These are phyloP conservation scores for Orthosia gracilis DNA, from an alignment of 2,888 invertebrate genomes.

Conservation along the genomic window DNA sequence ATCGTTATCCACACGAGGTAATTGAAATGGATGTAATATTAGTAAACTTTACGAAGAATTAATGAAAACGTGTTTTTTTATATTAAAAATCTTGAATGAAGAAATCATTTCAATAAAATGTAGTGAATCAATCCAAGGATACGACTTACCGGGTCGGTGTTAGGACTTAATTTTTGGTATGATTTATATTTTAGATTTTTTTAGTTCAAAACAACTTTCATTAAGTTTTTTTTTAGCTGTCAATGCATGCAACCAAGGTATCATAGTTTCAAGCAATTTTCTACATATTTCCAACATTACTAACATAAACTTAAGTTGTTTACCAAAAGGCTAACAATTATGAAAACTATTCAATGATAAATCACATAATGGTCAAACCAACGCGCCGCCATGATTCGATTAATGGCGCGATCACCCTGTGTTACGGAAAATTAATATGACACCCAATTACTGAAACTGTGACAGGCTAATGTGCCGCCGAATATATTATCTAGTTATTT, in stretches of 20 bases:
- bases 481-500: slow-evolving; percentile 34
- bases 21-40: slow-evolving; percentile 22
- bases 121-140: slow-evolving; percentile 3
- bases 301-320: neutral
- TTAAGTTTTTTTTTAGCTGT: too few relatives aligned
- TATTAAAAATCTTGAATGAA: slow-evolving; percentile 3
- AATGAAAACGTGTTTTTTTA: slow-evolving; percentile 16
- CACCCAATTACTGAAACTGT: slow-evolving; percentile 37
- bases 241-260: neutral
- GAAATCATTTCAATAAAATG: slow-evolving; percentile 9
- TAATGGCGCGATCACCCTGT: slow-evolving; percentile 13
- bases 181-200: neutral
- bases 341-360: neutral
- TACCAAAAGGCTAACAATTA: neutral
- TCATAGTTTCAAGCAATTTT: neutral
- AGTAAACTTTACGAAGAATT: slow-evolving; percentile 3
- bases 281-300: neutral
- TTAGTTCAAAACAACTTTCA: too few relatives aligned
- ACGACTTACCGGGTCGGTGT: neutral
- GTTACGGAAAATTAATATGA: slow-evolving; percentile 48
- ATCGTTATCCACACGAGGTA: slow-evolving; percentile 27
- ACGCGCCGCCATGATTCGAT: slow-evolving; percentile 33
- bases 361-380: slow-evolving; percentile 15
- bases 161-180: neutral
- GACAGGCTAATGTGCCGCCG: slow-evolving; percentile 40